Conservation (phyloP, 64 coral and sea anemone genomes). For the Dendronephthya gigantea region DNA sequence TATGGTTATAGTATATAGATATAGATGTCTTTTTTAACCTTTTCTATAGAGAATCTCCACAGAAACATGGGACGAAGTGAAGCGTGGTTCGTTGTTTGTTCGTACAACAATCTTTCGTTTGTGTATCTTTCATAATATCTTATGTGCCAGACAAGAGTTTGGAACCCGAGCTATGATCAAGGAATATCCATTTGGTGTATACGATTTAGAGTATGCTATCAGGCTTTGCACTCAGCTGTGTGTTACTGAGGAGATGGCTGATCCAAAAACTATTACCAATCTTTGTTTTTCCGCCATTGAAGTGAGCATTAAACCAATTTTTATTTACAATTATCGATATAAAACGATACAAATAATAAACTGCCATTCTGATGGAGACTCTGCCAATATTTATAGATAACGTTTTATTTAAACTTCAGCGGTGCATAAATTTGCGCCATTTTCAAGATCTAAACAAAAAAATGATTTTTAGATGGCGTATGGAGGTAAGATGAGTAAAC, state of each 20-base stretch:
- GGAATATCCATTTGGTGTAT: conserved; percentile 45
- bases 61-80: conserved; percentile 50
- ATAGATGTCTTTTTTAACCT: background rate
- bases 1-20: no score
- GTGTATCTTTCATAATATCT: conserved; percentile 62
- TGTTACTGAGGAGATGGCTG: background rate
- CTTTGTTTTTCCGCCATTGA: background rate
- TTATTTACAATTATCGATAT: no score
- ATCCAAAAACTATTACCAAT: background rate
- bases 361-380: no score
- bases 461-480: conserved; percentile 40
- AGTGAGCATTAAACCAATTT: background rate
- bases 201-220: conserved; percentile 29
- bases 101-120: conserved; percentile 73
- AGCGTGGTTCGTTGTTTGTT: conserved; percentile 46
- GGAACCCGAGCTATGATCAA: conserved; percentile 59
- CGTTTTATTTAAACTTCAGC: no score
- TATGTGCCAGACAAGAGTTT: conserved; percentile 59
- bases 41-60: background rate
- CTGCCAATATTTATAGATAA: no score
- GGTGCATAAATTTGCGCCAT: background rate
- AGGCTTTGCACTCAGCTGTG: background rate
- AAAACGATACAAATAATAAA: no score
- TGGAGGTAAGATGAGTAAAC: conserved; percentile 62
- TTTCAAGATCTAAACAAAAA: background rate